These are phyloP conservation scores for Adelphocoris suturalis DNA, from an alignment of 2,888 invertebrate genomes.

Conservation along the genomic window DNA sequence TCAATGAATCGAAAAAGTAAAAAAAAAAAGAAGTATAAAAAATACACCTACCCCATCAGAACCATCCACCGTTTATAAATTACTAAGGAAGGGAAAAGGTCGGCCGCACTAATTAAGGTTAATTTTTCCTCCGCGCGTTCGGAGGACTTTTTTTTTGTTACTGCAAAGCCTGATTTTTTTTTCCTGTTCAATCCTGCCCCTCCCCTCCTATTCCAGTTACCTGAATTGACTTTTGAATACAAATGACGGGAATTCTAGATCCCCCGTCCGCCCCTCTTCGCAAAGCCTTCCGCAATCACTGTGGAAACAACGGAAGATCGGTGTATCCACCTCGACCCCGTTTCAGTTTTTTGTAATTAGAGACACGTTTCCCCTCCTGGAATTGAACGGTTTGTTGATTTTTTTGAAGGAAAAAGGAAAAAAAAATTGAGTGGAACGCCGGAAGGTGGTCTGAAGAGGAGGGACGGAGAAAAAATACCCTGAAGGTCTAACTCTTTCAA, in stretches of 20 bases:
- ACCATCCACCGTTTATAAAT: conserved; percentile 62
- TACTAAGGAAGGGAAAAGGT: conserved; percentile 23
- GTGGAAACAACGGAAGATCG: conserved; percentile 21
- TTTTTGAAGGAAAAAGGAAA: conserved; percentile 34
- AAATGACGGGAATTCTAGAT: conserved; percentile 48
- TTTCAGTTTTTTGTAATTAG: conserved; percentile 60
- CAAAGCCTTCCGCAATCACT: conserved; percentile 15
- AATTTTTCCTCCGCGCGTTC: conserved; percentile 57
- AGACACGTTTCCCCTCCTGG: conserved; percentile 26
- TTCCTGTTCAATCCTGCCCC: background rate
- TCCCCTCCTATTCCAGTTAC: conserved; percentile 17
- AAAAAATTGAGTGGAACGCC: background rate
- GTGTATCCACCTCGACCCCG: background rate
- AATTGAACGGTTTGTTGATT: conserved; percentile 64
- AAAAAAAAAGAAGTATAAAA: background rate
- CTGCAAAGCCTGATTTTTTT: conserved; percentile 24
- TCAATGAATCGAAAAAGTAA: conserved; percentile 19
- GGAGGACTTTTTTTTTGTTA: conserved; percentile 20
- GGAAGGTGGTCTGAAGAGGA: background rate
- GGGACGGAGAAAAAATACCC: conserved; percentile 50
- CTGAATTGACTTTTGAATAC: conserved; percentile 70
- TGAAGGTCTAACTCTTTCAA: conserved; percentile 65
- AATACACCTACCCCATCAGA: background rate
- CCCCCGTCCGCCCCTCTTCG: background rate
- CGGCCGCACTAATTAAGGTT: conserved; percentile 64